These are phyloP conservation scores for Bombus waltoni DNA, from an alignment of 1,140 invertebrate species.

Conservation along the genomic window DNA sequence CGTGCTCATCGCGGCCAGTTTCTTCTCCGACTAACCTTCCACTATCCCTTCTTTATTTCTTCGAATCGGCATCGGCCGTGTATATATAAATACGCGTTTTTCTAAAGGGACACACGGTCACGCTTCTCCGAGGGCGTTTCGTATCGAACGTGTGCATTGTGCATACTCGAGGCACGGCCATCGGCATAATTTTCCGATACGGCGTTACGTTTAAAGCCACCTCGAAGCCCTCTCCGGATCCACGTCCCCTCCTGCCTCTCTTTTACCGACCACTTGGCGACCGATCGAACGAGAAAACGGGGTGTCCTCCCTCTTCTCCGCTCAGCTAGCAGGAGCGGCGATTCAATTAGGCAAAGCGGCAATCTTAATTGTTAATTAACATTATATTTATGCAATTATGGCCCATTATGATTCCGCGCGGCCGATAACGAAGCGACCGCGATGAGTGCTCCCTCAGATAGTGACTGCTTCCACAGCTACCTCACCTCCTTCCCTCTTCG, in stretches of 20 bases:
- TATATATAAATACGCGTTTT: slow-evolving; percentile 19
- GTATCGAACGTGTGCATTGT: slow-evolving; percentile 33
- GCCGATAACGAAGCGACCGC: slow-evolving; percentile 68
- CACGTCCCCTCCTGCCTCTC: not conserved
- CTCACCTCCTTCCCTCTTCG: not conserved
- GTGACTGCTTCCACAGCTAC: slow-evolving; percentile 21
- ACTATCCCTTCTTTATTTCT: slow-evolving; percentile 17
- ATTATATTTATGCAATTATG: slow-evolving; percentile 79
- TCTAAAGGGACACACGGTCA: slow-evolving; percentile 14
- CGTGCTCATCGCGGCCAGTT: not conserved
- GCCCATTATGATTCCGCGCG: slow-evolving; percentile 72
- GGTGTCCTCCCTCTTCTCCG: not conserved
- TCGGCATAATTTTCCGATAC: slow-evolving; percentile 75
- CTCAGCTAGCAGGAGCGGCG: slow-evolving; percentile 53
- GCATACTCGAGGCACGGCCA: slow-evolving; percentile 38
- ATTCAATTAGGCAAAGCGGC: slow-evolving; percentile 77
- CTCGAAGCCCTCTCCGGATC: slow-evolving; percentile 32
- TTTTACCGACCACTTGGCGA: slow-evolving; percentile 18
- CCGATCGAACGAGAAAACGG: slow-evolving; percentile 18
- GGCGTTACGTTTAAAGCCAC: slow-evolving; percentile 67
- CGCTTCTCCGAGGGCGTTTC: slow-evolving; percentile 5
- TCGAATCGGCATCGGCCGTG: not conserved
- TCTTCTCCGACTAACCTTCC: not conserved
- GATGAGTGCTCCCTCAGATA: slow-evolving; percentile 62
- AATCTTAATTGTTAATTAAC: slow-evolving; percentile 80